Percentiles rank a stretch among this genome's conserved stretches.
Evolutionary conservation across 2,113 vertebrate species (phyloP).

Genomic region (Phylloscopus trochiloides): DNA sequence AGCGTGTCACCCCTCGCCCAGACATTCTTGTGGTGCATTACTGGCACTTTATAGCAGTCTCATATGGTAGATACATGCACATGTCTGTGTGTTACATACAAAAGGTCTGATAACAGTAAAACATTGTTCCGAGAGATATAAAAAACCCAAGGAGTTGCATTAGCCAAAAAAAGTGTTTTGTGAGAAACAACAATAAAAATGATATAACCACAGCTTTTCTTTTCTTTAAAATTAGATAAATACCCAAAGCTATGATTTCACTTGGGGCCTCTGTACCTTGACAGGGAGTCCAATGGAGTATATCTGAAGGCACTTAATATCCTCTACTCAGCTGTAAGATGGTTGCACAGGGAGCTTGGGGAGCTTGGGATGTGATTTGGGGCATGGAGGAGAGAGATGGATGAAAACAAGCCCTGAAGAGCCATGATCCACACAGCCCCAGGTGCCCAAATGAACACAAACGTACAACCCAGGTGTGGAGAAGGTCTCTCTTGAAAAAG

Average conservation of each 20-base stretch:
- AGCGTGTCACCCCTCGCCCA: not conserved
- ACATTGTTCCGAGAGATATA: constrained; percentile 66
- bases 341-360: constrained; percentile 69
- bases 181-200: constrained; percentile 76
- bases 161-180: constrained; percentile 74
- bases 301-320: constrained; percentile 93
- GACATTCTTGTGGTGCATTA: constrained; percentile 63
- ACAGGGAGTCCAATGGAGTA: constrained; percentile 72
- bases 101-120: constrained; percentile 76
- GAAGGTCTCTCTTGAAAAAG: constrained; percentile 54
- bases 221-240: constrained; percentile 62
- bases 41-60: constrained; percentile 74
- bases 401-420: constrained; percentile 62
- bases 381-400: constrained; percentile 57
- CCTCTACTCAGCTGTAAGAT: constrained; percentile 65
- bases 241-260: constrained; percentile 65
- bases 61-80: constrained; percentile 69
- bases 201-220: constrained; percentile 80
- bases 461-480: constrained; percentile 35
- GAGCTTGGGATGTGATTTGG: constrained; percentile 61
- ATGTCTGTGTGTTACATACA: constrained; percentile 74
- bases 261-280: constrained; percentile 65
- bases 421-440: constrained; percentile 71
- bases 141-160: constrained; percentile 75
- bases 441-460: constrained; percentile 57